Evolutionary conservation across 2,113 vertebrate genomes (phyloP).

Genomic region (Eubucco bourcierii): DNA sequence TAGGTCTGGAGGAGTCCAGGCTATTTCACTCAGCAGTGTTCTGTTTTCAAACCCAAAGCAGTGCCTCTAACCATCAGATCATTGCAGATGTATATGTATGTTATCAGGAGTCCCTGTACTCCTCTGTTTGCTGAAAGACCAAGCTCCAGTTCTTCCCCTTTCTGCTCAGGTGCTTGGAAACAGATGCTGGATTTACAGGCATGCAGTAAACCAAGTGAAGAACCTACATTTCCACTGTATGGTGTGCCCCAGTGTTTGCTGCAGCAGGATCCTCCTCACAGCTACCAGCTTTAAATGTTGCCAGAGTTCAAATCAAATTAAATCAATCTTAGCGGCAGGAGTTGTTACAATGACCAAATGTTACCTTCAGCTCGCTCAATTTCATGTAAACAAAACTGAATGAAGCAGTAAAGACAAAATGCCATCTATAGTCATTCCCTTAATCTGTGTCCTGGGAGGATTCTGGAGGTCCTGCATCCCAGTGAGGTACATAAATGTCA

Average conservation of each 20-base stretch:
- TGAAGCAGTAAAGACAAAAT: not conserved
- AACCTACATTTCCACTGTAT: not conserved
- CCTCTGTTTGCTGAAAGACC: not conserved
- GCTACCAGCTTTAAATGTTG: not conserved
- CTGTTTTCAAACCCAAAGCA: not conserved
- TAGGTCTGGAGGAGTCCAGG: not conserved
- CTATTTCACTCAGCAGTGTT: not conserved
- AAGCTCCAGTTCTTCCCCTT: not conserved
- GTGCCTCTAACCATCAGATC: not conserved
- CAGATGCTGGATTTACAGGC: fast-evolving
- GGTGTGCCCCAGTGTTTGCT: not conserved
- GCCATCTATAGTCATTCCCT: fast-evolving
- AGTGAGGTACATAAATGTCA: not conserved
- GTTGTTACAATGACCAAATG: not conserved
- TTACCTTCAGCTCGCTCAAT: not conserved
- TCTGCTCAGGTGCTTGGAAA: not conserved
- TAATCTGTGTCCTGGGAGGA: not conserved
- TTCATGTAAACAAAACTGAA: not conserved
- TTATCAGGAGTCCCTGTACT: not conserved
- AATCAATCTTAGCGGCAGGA: not conserved
- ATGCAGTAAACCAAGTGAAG: not conserved
- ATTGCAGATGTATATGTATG: not conserved
- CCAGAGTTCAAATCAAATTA: not conserved
- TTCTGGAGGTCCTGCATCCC: not conserved
- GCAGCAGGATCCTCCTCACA: not conserved